phyloP scores from a whole-genome alignment of 2,113 vertebrate species.

The Oryctolagus cuniculus region mOryCun1.1 NC_091444.1:39633501-39634000 shows the following conservation, averaged over 20 bases:
- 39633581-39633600: no score
- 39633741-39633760: not conserved
- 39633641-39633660: not conserved
- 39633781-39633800: not conserved
- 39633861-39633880: not conserved
- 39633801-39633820: not conserved
- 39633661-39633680: not conserved
- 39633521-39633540: not conserved
- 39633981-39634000: not conserved
- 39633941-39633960: not conserved
- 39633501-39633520: not conserved
- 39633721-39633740: not conserved
- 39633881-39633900: not conserved
- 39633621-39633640: not conserved
- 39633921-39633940: not conserved
- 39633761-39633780: not conserved
- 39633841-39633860: no score
- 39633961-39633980: not conserved
- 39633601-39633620: not conserved
- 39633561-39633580: not conserved
- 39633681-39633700: no score
- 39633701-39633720: no score
- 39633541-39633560: not conserved
- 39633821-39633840: not conserved
- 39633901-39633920: not conserved